Percentiles rank a stretch among this genome's conserved stretches.
These are phyloP conservation scores for Kradibia gibbosae DNA, from an alignment of 1,140 invertebrate species.

Conservation along the genomic window DNA sequence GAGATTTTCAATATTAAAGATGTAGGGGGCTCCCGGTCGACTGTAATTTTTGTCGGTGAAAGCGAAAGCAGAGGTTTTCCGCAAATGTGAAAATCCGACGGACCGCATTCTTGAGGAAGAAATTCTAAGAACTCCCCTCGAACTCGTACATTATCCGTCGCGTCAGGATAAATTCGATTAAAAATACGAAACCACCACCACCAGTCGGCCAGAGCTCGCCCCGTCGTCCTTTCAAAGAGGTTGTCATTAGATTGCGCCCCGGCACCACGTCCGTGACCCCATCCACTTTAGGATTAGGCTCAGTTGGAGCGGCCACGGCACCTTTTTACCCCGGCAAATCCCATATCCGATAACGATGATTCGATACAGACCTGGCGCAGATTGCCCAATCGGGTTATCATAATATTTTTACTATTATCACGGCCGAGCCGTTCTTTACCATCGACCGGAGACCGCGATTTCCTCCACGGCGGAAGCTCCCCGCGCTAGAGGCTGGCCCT, in stretches of 20 bases:
- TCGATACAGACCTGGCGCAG: constrained; percentile 57
- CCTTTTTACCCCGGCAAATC: constrained; percentile 59
- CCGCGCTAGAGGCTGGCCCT: constrained; percentile 11
- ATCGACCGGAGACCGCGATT: not conserved
- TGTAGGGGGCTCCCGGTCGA: no score
- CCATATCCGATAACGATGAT: constrained; percentile 66
- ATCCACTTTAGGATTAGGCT: constrained; percentile 44
- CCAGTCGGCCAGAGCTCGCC: not conserved
- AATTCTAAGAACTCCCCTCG: not conserved
- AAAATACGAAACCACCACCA: constrained; percentile 14
- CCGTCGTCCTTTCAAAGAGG: constrained; percentile 52
- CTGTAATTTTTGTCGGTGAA: no score
- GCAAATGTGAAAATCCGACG: not conserved
- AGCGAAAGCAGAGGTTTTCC: no score
- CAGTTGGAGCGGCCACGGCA: not conserved
- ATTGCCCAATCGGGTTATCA: constrained; percentile 65
- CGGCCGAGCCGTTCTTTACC: not conserved
- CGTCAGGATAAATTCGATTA: constrained; percentile 1
- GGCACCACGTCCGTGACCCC: not conserved
- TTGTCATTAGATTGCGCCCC: constrained; percentile 56
- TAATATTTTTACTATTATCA: constrained; percentile 66
- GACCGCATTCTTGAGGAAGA: no score
- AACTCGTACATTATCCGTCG: not conserved
- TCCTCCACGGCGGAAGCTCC: no score
- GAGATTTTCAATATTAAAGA: no score